Conservation (phyloP, 1,140 invertebrate species). For the Goniozus legneri region DNA sequence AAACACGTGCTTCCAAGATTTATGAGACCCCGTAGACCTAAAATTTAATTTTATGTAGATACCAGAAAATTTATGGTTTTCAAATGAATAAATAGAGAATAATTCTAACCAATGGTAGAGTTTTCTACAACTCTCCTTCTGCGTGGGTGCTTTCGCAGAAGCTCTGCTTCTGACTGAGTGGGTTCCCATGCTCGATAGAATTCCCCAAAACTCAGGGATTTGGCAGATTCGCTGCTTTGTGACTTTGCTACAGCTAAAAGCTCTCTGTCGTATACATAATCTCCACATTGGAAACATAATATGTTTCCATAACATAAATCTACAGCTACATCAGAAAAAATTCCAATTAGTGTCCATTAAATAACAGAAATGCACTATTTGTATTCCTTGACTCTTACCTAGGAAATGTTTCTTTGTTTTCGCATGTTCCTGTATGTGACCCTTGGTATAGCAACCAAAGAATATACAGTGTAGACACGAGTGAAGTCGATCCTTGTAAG, state of each 20-base stretch:
- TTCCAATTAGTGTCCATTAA: neutral
- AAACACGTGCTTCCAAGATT: constrained; percentile 99
- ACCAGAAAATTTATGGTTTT: neutral
- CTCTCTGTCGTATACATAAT: constrained; percentile 86
- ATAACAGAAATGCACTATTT: constrained; percentile 2
- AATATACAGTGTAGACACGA: constrained; percentile 89
- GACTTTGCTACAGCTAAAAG: constrained; percentile 62
- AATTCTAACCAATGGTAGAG: constrained; percentile 70
- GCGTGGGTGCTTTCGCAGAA: constrained; percentile 69
- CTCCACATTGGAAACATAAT: constrained; percentile 86
- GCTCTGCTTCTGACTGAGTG: constrained; percentile 67
- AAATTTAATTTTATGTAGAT: constrained; percentile 11
- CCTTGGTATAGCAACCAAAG: constrained; percentile 79
- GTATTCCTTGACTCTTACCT: constrained; percentile 45
- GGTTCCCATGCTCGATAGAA: constrained; percentile 79
- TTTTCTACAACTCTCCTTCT: constrained; percentile 74
- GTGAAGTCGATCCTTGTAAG: constrained; percentile 72
- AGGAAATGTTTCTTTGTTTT: constrained; percentile 77
- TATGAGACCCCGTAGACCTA: constrained; percentile 82
- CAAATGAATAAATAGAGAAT: neutral
- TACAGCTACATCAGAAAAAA: constrained; percentile 57
- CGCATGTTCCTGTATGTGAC: constrained; percentile 83
- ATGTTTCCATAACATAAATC: constrained; percentile 87
- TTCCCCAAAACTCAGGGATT: constrained; percentile 65
- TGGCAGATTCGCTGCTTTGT: constrained; percentile 59